Conservation (phyloP, 2,888 invertebrate species). For the Sericinus montela region DNA sequence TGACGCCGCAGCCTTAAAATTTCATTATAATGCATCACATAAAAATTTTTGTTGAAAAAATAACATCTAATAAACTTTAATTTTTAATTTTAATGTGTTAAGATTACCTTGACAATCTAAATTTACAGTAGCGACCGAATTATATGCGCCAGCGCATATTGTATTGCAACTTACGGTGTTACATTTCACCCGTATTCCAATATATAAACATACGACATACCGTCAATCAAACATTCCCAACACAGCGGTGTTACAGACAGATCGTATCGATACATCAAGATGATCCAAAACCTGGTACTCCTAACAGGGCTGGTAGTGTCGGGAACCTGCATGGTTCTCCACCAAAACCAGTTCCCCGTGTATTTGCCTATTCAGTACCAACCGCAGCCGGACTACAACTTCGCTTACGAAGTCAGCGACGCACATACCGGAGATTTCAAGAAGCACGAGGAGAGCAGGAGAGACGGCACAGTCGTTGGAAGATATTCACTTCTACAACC, state of each 20-base stretch:
- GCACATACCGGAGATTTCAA: conserved; percentile 75
- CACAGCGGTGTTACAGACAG: not conserved
- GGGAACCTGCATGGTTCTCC: conserved; percentile 52
- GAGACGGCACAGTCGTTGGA: conserved; percentile 72
- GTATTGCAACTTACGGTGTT: conserved; percentile 8
- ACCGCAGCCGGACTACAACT: conserved; percentile 54
- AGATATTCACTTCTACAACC: conserved; percentile 76
- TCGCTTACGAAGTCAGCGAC: conserved; percentile 77
- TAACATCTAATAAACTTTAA: too few species aligned
- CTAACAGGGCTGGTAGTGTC: conserved; percentile 44
- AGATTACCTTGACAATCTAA: too few species aligned
- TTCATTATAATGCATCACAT: too few species aligned
- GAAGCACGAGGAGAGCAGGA: conserved; percentile 71
- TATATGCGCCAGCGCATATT: not conserved
- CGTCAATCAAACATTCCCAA: not conserved
- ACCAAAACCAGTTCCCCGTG: conserved; percentile 37
- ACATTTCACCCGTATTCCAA: not conserved
- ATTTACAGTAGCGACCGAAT: too few species aligned
- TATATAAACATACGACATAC: not conserved
- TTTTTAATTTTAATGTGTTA: too few species aligned
- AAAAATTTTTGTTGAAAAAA: too few species aligned
- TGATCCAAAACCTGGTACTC: conserved; percentile 22
- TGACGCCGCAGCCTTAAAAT: too few species aligned
- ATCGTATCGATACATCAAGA: not conserved
- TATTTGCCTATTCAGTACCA: conserved; percentile 25